These are phyloP conservation scores for Eupithecia inturbata DNA, from an alignment of 2,888 invertebrate genomes.

Conservation along the genomic window DNA sequence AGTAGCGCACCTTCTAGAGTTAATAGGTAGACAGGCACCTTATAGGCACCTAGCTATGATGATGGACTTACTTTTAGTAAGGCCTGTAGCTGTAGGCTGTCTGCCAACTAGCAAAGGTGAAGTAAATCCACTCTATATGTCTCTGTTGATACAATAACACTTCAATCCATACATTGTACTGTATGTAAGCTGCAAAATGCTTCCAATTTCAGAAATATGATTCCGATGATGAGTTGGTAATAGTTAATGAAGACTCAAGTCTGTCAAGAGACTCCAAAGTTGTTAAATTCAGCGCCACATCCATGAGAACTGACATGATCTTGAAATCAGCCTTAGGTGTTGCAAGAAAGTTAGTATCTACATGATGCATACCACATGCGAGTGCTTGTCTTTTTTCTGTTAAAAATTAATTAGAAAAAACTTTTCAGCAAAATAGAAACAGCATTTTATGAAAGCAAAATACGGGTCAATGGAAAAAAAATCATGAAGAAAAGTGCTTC, in stretches of 20 bases:
- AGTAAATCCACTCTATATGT: neutral
- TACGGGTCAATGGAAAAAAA: constrained; percentile 91
- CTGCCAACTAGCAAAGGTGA: neutral
- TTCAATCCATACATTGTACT: neutral
- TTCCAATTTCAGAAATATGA: constrained; percentile 65
- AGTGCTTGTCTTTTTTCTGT: neutral
- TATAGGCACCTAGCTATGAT: too few species aligned
- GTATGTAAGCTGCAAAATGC: neutral
- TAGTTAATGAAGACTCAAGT: constrained; percentile 53
- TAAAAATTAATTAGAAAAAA: neutral
- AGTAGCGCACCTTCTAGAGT: neutral
- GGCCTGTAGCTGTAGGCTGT: neutral
- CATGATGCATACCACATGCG: too few species aligned
- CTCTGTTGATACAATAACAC: neutral
- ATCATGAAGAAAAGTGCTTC: constrained; percentile 89
- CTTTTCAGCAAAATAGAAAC: constrained; percentile 89
- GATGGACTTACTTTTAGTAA: neutral
- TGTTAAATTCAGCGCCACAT: constrained; percentile 85
- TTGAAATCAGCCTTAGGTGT: constrained; percentile 88
- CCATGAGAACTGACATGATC: constrained; percentile 88
- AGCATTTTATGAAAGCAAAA: constrained; percentile 91
- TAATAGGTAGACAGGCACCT: neutral
- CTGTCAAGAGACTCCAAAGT: constrained; percentile 87
- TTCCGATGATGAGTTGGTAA: constrained; percentile 74
- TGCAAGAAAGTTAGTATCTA: constrained; percentile 86